Conservation (phyloP, 1,140 invertebrate genomes). For the Diprion similis region DNA sequence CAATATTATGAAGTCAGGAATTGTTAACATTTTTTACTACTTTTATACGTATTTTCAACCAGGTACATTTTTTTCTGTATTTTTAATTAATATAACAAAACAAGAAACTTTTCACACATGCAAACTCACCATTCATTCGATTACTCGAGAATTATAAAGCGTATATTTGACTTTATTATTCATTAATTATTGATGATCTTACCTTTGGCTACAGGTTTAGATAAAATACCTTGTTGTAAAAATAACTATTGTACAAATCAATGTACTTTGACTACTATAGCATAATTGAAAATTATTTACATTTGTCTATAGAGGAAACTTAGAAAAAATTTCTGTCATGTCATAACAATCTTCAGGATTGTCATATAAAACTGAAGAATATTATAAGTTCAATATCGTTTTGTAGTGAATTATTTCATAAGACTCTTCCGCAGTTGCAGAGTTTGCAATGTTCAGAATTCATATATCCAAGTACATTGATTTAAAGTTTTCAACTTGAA, state of each 20-base stretch:
- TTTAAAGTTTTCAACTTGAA: neutral
- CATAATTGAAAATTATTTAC: conserved; percentile 9
- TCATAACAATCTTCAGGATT: neutral
- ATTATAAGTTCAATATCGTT: neutral
- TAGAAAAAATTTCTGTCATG: neutral
- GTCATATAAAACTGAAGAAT: neutral
- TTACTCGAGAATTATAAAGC: too few species aligned
- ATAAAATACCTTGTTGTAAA: conserved; percentile 15
- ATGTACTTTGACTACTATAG: conserved; percentile 22
- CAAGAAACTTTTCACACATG: too few species aligned
- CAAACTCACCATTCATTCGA: too few species aligned
- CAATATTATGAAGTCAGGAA: too few species aligned
- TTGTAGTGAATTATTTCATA: neutral
- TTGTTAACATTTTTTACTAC: too few species aligned
- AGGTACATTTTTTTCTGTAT: too few species aligned
- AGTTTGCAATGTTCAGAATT: too few species aligned
- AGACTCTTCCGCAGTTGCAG: too few species aligned
- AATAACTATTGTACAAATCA: conserved; percentile 19
- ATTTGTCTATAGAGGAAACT: neutral
- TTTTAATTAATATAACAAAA: too few species aligned
- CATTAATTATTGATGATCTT: conserved; percentile 17
- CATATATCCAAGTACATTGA: neutral
- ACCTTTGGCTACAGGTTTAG: conserved; percentile 19
- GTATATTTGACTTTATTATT: too few species aligned
- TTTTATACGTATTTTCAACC: too few species aligned